phyloP scores from a whole-genome alignment of 2,888 invertebrate species.

The Neoitamus cyanurus region DNA sequence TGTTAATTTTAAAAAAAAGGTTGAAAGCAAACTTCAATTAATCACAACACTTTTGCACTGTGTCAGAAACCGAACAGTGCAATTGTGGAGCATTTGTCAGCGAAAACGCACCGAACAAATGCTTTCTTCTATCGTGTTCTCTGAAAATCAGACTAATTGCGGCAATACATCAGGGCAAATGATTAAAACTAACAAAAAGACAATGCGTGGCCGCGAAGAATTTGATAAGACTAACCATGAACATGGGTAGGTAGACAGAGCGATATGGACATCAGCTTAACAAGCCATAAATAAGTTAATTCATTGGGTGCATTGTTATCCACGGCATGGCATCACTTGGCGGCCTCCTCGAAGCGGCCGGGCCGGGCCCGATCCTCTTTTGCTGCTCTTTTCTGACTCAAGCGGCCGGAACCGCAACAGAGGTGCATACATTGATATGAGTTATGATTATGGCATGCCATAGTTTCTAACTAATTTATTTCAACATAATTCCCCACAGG shows the following conservation, averaged over 20 bases:
- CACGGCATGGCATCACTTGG: slow-evolving; percentile 30
- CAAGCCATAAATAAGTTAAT: slow-evolving; percentile 50
- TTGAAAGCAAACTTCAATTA: too few species aligned
- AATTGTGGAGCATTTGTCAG: not conserved
- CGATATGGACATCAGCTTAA: slow-evolving; percentile 40
- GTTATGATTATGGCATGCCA: slow-evolving; percentile 46
- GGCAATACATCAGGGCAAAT: slow-evolving; percentile 16
- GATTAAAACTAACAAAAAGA: slow-evolving; percentile 34
- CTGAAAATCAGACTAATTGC: slow-evolving; percentile 31
- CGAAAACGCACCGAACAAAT: not conserved
- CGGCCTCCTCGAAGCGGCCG: not conserved
- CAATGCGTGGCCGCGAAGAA: slow-evolving; percentile 26
- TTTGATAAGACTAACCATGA: slow-evolving; percentile 32
- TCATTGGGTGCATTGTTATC: slow-evolving; percentile 45
- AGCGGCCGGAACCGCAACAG: slow-evolving; percentile 45
- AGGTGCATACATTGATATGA: slow-evolving; percentile 45
- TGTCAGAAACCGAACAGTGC: not conserved
- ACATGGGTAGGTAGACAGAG: slow-evolving; percentile 10
- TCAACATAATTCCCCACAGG: slow-evolving; percentile 24
- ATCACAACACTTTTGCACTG: too few species aligned
- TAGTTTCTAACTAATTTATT: slow-evolving; percentile 44
- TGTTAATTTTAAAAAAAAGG: too few species aligned
- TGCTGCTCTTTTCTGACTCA: slow-evolving; percentile 26
- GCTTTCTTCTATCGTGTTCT: not conserved
- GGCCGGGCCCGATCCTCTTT: not conserved